Base-by-base conservation (phyloP, 1,140 invertebrate genomes). In the Drosophila oshimai region DNA sequence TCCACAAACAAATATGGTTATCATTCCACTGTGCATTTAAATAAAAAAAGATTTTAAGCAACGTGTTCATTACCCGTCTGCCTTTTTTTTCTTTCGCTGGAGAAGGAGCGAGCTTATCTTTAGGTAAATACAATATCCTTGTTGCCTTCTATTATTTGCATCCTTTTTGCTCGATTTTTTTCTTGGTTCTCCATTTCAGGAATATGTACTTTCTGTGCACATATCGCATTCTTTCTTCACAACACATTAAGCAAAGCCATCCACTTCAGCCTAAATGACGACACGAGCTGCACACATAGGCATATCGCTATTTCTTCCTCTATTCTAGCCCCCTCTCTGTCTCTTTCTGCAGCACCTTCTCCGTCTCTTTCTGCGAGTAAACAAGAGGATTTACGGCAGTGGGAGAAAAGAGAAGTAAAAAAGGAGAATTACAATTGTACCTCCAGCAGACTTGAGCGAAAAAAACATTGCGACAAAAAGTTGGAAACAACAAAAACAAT, bases 401-500 rank as follows among this genome's bases (percentile, higher is more conserved):
- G 44, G 54, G 18, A 28, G 18, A 6, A 31, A 17, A 31, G n/a
- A 5, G 10, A n/a, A 22, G 2, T 9, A 13, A 29, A n/a, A 47
- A 45, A 26, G 39, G 7, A 33, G 49, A 15, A 54, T 12, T n/a
- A n/a, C n/a, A n/a, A n/a, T n/a, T n/a, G n/a, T n/a, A n/a, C n/a
- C n/a, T n/a, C n/a, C n/a, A n/a, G n/a, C n/a, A n/a, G n/a, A n/a
- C n/a, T n/a, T n/a, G n/a, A n/a, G n/a, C n/a, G n/a, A 17, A 33
- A 50, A 50, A 73, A 44, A 76, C 51, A 67, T 37, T 57, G 62
- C 62, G 75, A 84, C 74, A 83, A 53, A 68, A 55, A 53, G 42
- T 68, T 45, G 55, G 46, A 29, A 41, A 54, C 65, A 68, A 61
- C 41, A 81, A 76, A 84, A 78, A 86, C 79, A 79, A 84, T 86